These are phyloP conservation scores for Nephila pilipes DNA, from an alignment of 1,140 invertebrate species.

Conservation along the genomic window DNA sequence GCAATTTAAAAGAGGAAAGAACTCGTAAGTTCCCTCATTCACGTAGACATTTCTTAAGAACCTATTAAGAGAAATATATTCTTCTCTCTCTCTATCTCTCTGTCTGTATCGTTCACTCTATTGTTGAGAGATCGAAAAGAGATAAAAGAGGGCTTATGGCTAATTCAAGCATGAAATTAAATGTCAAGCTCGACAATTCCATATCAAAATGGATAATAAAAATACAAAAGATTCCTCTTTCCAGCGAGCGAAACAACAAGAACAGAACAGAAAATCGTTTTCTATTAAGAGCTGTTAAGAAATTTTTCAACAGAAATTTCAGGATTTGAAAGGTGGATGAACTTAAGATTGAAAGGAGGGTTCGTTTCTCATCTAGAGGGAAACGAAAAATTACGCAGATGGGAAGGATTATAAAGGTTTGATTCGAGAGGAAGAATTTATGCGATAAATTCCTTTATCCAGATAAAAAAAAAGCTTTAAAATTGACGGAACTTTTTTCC, in stretches of 20 bases:
- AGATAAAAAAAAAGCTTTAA: background rate
- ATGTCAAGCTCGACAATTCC: conserved; percentile 57
- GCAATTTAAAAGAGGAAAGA: conserved; percentile 25
- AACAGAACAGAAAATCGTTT: conserved; percentile 37
- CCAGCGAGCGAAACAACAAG: background rate
- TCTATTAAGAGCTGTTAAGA: conserved; percentile 29
- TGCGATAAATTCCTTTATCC: background rate
- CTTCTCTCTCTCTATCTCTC: background rate
- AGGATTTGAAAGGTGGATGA: background rate
- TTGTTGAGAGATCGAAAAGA: conserved; percentile 29
- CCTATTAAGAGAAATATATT: conserved; percentile 60
- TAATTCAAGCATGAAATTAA: conserved; percentile 71
- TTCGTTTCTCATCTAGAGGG: background rate
- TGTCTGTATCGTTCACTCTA: background rate
- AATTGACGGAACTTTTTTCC: background rate
- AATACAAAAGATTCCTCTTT: conserved; percentile 39
- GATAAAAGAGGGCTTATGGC: conserved; percentile 50
- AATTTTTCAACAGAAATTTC: conserved; percentile 17
- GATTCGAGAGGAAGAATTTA: background rate
- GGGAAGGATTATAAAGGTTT: background rate
- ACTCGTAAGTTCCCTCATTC: background rate
- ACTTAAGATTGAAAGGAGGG: background rate
- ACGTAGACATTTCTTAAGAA: conserved; percentile 40
- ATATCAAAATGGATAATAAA: conserved; percentile 62
- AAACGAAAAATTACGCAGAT: background rate